Percentiles rank a stretch among this genome's conserved stretches.
Conservation (phyloP, 2,888 invertebrate species). For the Mellilla xanthometata region DNA sequence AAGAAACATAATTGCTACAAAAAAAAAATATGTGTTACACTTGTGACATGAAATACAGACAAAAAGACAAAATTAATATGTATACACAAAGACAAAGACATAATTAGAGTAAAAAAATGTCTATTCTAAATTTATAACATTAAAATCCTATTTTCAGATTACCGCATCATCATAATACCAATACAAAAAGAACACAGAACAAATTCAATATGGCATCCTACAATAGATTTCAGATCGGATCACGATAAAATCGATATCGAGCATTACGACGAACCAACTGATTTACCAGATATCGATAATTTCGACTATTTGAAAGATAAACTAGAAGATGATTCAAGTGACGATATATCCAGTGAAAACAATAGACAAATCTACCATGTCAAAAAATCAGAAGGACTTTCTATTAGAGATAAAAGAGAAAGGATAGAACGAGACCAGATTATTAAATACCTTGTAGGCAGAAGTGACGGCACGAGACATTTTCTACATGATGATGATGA, state of each 20-base stretch:
- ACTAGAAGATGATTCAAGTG: constrained; percentile 1
- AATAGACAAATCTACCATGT: not conserved
- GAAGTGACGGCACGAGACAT: constrained; percentile 1
- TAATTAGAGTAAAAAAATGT: too few species aligned
- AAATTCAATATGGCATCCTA: constrained; percentile 4
- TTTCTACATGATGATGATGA: constrained; percentile 1
- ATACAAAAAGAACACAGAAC: constrained; percentile 17
- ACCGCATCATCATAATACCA: constrained; percentile 19
- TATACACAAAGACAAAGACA: too few species aligned
- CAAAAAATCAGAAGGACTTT: too few species aligned
- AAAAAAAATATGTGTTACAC: too few species aligned
- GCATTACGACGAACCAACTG: constrained; percentile 56
- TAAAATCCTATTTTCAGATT: constrained; percentile 19
- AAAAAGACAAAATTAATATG: too few species aligned
- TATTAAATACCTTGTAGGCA: constrained; percentile 6
- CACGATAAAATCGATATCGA: constrained; percentile 56
- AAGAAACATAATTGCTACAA: too few species aligned
- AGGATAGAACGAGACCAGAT: constrained; percentile 1
- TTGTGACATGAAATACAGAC: too few species aligned
- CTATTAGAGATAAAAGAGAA: too few species aligned
- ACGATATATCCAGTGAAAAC: not conserved
- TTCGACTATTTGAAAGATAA: constrained; percentile 50
- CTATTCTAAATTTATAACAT: too few species aligned
- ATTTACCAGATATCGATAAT: constrained; percentile 54
- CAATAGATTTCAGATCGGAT: too few species aligned